Base-by-base conservation (phyloP, 2,888 invertebrate genomes). In the Aproaerema taeniolella region DNA sequence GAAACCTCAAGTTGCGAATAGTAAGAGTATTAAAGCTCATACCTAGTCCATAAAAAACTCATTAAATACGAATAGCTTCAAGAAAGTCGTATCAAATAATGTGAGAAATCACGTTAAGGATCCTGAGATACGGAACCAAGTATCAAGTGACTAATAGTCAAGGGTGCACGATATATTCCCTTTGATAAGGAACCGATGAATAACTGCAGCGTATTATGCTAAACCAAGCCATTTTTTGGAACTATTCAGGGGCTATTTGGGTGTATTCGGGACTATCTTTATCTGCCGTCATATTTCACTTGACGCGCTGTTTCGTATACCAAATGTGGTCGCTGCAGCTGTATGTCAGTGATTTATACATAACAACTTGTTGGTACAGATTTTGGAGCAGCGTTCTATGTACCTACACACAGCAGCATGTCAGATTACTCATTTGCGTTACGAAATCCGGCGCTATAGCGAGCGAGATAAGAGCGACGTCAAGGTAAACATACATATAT, bases 161-260 rank as follows among this genome's bases (percentile, higher is more conserved):
- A 52, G 54, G 66, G 53, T 53, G 62, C 61, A 52, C 57, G 62
- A 72, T 77, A 73, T 69, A 76, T 79, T 68, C 60, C 52, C 52
- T 59, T 52, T 72, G 80, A 79, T 80, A 80, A 67, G 63, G 65
- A 57, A 53, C 67, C 66, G 67, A 77, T 79, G 81, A 81, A 61
- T 67, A 67, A 81, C 64, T 65, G 64, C 61, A 60, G 66, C 67
- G 55, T 74, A 72, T 81, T 80, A 81, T 64, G 67, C 55, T 73
- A 75, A 77, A 72, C 69, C 61, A 42, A 45, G 49, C 66, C 59
- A 66, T 75, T 79, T 76, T 78, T 81, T 59, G 54, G 58, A 79
- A 79, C 75, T 77, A 73, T 77, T 65, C 64, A 56, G 53, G 52
- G n/a, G n/a, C n/a, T n/a, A n/a, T n/a, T n/a, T n/a, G n/a, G n/a